These are phyloP conservation scores for Ramazzottius varieornatus DNA, from an alignment of 2,888 invertebrate species.

Conservation along the genomic window DNA sequence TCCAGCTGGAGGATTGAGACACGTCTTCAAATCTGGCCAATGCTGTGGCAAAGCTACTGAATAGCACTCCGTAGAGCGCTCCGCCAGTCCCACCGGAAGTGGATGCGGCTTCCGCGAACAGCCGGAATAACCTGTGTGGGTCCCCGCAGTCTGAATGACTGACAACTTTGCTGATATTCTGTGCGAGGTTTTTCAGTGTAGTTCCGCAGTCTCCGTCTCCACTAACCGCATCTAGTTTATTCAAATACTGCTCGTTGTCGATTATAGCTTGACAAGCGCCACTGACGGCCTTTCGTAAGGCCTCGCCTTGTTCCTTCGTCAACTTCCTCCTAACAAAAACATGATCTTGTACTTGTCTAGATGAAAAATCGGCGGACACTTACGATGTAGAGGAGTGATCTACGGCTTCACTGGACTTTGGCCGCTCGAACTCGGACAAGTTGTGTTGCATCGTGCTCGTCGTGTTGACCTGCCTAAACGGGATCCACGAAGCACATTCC, in stretches of 20 bases:
- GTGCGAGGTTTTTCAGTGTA: conserved; percentile 33
- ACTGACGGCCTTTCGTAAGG: no score
- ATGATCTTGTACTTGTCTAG: conserved; percentile 1
- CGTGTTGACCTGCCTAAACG: no score
- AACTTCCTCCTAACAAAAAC: no score
- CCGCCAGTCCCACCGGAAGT: conserved; percentile 42
- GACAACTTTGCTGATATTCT: no score
- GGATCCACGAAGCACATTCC: conserved; percentile 5
- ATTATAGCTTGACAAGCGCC: conserved; percentile 28
- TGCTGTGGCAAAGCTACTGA: conserved; percentile 29
- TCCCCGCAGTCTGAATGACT: no score
- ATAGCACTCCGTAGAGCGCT: conserved; percentile 46
- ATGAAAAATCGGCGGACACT: neutral
- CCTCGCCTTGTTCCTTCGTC: no score
- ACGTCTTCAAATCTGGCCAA: conserved; percentile 8
- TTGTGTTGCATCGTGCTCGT: no score
- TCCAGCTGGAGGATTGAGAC: conserved; percentile 25
- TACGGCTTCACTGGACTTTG: no score
- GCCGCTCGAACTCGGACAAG: no score
- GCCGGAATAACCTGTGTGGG: neutral
- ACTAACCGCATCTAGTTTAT: conserved; percentile 37
- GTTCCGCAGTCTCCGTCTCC: conserved; percentile 52
- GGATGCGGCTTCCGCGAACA: no score
- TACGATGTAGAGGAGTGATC: no score
- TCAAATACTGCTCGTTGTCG: conserved; percentile 31